Evolutionary conservation across 1,140 invertebrate genomes (phyloP), one percentile per base, ranked within the genome.

Genomic region (Radopholus similis): DNA sequence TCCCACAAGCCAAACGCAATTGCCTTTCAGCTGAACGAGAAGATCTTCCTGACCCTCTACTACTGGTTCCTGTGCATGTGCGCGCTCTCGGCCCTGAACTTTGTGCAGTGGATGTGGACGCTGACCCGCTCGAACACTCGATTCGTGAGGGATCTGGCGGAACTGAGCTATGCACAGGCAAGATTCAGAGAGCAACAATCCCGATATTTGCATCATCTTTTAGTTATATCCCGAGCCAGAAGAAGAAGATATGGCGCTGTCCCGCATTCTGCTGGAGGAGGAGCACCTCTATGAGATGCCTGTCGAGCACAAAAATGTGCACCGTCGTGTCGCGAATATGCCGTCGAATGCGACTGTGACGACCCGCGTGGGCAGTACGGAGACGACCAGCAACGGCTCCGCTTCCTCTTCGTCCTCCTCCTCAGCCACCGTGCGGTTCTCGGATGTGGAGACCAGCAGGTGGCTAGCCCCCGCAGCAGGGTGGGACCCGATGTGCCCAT

Each of bases 1-100:
- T 23, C 30, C 13, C 23, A 5, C 34, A 11, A 40, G 21, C n/a
- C 32, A 1, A 15, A 26, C 49, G n/a, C 32, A 9, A 21, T 49
- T 2, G 6, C 4, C 47, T 34, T 62, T 62, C 32, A 62, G 59
- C 49, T 62, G n/a, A 62, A 62, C 32, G 59, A 62, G 4, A 62
- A 62, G 30, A 62, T 62, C 30, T 62, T 62, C 23, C 21, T 62
- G 42, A 34, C 47, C 21, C 59, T 62, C 18, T 62, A 62, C 49
- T 62, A 40, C 30, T 62, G 38, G 59, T 62, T 62, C 49, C 32
- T 49, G 40, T 26, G 40, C 11, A 62, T 62, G 59, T 21, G 21
- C 26, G 2, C 47, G 2, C 4, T 62, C 23, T 47, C 59, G 49
- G 13, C 47, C 23, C 9, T 62, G 21, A 62, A 42, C 18, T 32